These are phyloP conservation scores for Agonum fuliginosum DNA, from an alignment of 2,888 invertebrate genomes.

Conservation along the genomic window DNA sequence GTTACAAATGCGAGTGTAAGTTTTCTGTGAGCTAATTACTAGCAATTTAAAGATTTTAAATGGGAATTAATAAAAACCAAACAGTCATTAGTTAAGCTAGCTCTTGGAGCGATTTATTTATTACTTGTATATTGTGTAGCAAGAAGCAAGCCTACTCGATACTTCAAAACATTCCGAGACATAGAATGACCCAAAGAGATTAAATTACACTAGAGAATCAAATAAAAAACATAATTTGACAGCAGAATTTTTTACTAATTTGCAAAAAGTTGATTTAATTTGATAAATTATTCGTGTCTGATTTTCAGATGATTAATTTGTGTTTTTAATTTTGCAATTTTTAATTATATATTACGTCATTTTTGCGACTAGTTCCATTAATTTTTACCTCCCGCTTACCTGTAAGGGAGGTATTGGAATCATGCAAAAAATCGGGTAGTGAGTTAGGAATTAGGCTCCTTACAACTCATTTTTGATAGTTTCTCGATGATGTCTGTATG, in stretches of 20 bases:
- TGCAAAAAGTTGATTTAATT: neutral
- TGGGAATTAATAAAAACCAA: conserved; percentile 46
- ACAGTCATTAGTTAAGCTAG: conserved; percentile 45
- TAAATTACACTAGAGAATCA: too few relatives aligned
- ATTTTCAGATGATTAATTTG: neutral
- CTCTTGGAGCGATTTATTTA: neutral
- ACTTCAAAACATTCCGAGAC: too few relatives aligned
- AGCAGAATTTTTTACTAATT: neutral
- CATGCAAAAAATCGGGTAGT: too few relatives aligned
- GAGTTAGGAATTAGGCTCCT: too few relatives aligned
- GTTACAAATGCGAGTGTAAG: conserved; percentile 39
- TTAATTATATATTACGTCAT: too few relatives aligned
- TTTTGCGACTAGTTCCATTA: too few relatives aligned
- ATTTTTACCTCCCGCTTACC: too few relatives aligned
- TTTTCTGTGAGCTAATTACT: conserved; percentile 44
- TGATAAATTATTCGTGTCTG: neutral
- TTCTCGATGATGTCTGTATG: too few relatives aligned
- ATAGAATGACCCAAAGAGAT: too few relatives aligned
- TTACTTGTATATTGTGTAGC: neutral
- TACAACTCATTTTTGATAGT: too few relatives aligned
- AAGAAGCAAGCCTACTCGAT: neutral
- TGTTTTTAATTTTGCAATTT: neutral
- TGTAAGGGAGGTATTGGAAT: too few relatives aligned
- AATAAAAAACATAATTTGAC: neutral
- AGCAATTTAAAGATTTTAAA: conserved; percentile 46